A percentile compares a stretch with the other conserved stretches of the same genome.
These are phyloP conservation scores for Myotis findleyi DNA, from an alignment of 2,797 vertebrate species.

Conservation along the genomic window DNA sequence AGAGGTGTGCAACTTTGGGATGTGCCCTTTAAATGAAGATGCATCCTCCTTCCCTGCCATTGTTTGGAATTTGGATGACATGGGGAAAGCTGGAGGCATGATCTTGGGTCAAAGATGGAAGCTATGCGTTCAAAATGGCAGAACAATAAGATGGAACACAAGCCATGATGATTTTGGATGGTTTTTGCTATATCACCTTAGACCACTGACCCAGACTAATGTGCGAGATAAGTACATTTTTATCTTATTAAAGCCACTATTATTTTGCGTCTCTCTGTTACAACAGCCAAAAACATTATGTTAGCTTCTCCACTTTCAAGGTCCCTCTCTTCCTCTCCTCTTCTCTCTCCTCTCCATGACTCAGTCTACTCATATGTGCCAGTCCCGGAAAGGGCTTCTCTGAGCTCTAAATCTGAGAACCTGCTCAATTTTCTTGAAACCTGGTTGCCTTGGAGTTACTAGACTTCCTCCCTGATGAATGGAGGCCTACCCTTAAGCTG, in stretches of 20 bases:
- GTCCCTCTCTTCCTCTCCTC: not conserved
- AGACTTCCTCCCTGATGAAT: not conserved
- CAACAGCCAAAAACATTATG: not conserved
- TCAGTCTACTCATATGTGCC: too few relatives aligned
- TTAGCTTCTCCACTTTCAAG: not conserved
- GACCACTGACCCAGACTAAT: not conserved
- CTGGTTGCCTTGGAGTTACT: not conserved
- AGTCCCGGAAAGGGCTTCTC: not conserved
- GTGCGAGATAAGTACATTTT: not conserved
- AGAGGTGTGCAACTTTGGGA: not conserved
- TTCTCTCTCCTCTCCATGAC: not conserved
- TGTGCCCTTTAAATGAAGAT: not conserved
- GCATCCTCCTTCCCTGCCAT: not conserved
- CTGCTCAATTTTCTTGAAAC: constrained; percentile 27
- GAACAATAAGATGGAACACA: not conserved
- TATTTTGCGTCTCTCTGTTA: not conserved
- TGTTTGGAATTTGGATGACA: not conserved
- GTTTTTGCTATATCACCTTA: not conserved
- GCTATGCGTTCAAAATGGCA: not conserved
- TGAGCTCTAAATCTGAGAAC: not conserved
- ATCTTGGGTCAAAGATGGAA: not conserved
- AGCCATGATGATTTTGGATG: not conserved
- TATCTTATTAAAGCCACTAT: not conserved
- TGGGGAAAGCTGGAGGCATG: not conserved
- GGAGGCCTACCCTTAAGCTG: not conserved